These are phyloP conservation scores for Drosophila nigromelanica DNA, from an alignment of 1,140 invertebrate genomes.

Conservation along the genomic window DNA sequence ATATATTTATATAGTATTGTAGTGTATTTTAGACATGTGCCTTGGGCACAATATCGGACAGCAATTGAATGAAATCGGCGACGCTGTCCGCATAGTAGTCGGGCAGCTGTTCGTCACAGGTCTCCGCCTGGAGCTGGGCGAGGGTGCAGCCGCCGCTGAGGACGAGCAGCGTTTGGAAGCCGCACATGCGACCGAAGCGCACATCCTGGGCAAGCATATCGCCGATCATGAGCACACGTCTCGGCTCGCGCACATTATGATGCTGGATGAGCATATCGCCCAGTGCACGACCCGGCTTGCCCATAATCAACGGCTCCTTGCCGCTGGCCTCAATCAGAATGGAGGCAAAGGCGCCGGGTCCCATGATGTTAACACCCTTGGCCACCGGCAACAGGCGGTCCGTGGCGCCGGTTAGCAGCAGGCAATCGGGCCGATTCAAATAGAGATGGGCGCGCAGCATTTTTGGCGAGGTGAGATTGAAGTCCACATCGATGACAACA, in stretches of 20 bases:
- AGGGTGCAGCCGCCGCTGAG: conserved; percentile 84
- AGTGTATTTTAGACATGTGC: conserved; percentile 43
- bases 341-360: conserved; percentile 84
- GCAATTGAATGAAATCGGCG: conserved; percentile 51
- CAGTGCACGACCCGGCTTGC: conserved; percentile 85
- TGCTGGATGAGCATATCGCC: conserved; percentile 82
- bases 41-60: conserved; percentile 34
- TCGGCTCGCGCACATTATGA: conserved; percentile 84
- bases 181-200: conserved; percentile 84
- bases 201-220: conserved; percentile 87
- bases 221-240: conserved; percentile 87
- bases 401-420: conserved; percentile 84
- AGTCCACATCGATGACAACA: conserved; percentile 85
- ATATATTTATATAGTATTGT: too few species aligned
- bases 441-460: conserved; percentile 84
- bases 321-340: conserved; percentile 84
- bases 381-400: conserved; percentile 84
- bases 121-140: conserved; percentile 63
- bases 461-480: conserved; percentile 84
- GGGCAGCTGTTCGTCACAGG: conserved; percentile 71
- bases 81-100: conserved; percentile 84
- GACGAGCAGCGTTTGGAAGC: conserved; percentile 85
- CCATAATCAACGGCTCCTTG: conserved; percentile 83
- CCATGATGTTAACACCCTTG: conserved; percentile 63
- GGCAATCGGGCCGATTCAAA: conserved; percentile 84